Evolutionary conservation across 2,797 vertebrate genomes (phyloP).

Genomic region (Liparis tanakae): DNA sequence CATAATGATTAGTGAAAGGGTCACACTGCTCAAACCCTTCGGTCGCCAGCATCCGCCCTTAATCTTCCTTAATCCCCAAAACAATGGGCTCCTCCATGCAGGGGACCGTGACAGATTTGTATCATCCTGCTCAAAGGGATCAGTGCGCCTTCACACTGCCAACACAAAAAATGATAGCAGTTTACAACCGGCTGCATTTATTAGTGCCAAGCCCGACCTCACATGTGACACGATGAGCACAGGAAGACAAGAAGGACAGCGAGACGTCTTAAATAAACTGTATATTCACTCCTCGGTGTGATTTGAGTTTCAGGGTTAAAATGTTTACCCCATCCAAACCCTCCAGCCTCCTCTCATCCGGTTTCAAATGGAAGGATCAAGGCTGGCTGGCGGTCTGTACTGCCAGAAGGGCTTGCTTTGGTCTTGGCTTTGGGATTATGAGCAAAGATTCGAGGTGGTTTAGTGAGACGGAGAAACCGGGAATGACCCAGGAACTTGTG

Average conservation of each 20-base stretch:
- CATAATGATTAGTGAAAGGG: constrained; percentile 75
- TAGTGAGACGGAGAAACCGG: constrained; percentile 45
- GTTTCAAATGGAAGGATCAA: constrained; percentile 62
- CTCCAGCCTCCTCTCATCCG: constrained; percentile 29
- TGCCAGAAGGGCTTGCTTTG: constrained; percentile 61
- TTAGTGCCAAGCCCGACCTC: constrained; percentile 31
- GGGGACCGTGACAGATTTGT: constrained; percentile 78
- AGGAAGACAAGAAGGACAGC: constrained; percentile 3
- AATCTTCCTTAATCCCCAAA: constrained; percentile 81
- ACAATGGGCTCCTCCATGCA: constrained; percentile 77
- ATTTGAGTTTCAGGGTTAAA: constrained; percentile 26
- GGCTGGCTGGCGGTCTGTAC: constrained; percentile 60
- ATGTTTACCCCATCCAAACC: constrained; percentile 35
- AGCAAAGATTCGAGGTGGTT: constrained; percentile 72
- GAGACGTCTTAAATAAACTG: constrained; percentile 1
- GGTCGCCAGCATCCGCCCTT: constrained; percentile 71
- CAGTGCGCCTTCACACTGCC: constrained; percentile 63
- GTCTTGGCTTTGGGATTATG: constrained; percentile 76
- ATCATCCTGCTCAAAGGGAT: constrained; percentile 78
- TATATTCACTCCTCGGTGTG: not conserved
- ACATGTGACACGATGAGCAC: constrained; percentile 9
- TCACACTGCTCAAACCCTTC: constrained; percentile 67
- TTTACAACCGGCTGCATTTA: constrained; percentile 42
- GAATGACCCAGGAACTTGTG: constrained; percentile 9
- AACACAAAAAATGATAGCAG: constrained; percentile 63